Percentiles rank a stretch among this genome's conserved stretches.
Evolutionary conservation across 2,797 vertebrate species (phyloP).

Genomic region (Ceyx erithaca): DNA sequence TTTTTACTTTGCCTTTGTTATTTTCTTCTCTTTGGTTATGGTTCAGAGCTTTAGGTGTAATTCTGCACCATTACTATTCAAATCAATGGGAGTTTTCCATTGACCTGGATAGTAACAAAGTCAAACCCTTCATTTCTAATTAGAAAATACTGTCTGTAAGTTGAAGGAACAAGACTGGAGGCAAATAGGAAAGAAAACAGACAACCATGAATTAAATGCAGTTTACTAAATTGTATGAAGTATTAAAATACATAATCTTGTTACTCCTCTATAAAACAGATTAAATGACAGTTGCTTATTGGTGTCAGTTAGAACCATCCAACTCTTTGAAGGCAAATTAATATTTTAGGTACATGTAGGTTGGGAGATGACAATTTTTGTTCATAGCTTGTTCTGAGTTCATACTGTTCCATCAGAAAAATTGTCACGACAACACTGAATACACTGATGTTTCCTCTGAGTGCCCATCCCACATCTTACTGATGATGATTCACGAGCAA

Average conservation of each 20-base stretch:
- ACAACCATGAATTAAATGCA: not conserved
- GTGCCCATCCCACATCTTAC: not conserved
- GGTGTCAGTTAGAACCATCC: not conserved
- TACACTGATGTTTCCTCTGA: not conserved
- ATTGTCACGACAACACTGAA: not conserved
- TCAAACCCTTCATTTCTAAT: conserved; percentile 1
- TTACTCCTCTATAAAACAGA: not conserved
- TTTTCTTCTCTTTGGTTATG: not conserved
- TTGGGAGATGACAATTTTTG: not conserved
- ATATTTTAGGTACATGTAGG: not conserved
- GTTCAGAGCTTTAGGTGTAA: not conserved
- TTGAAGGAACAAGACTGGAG: not conserved
- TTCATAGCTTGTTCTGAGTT: not conserved
- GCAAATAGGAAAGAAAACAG: not conserved
- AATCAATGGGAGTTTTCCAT: conserved; percentile 9
- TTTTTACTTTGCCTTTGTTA: not conserved
- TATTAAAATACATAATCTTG: not conserved
- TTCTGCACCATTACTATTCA: not conserved
- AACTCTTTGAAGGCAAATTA: not conserved
- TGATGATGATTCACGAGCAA: not conserved
- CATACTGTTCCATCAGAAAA: not conserved
- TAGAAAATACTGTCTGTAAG: not conserved
- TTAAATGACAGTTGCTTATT: not conserved
- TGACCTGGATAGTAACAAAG: conserved; percentile 22
- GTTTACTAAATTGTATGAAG: not conserved